Evolutionary conservation across 2,888 invertebrate species (phyloP), one percentile per base, ranked within the genome.

Genomic region (Laspeyria flexula): DNA sequence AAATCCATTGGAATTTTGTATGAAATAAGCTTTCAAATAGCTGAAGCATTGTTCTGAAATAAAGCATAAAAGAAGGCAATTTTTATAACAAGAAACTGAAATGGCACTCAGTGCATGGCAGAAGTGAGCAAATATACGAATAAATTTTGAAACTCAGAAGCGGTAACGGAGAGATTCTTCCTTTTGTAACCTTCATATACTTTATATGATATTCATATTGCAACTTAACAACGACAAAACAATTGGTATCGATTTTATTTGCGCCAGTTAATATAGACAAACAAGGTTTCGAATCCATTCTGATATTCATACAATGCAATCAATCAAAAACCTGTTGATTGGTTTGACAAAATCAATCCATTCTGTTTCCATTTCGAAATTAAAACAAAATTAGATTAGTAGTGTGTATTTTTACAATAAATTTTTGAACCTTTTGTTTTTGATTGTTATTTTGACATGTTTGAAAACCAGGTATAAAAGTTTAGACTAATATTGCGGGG

Each of bases 111-210:
- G 51, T 54, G 58, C 67, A 60, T 53, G 56, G 61, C 39, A 55
- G 43, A 59, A 60, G 54, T 65, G 62, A 61, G 66, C 62, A 70
- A 72, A 69, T 68, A 70, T 65, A 68, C 54, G 69, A 71, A 72
- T 76, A 72, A 59, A 75, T 76, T 73, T 63, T 58, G 63, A 66
- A 57, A 67, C 65, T 62, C 64, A 53, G 65, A 62, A 67, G 60
- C 46, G 55, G 56, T 60, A 60, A 62, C 49, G 25, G 43, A 27
- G 5, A 42, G 39, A 48, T 46, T 45, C 43, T 61, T 73, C 66
- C 59, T 43, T 29, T 65, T 66, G 30, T 43, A 30, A 10, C 69
- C 51, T 25, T 37, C 2, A 18, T 16, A 21, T 37, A 7, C 16
- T n/a, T n/a, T 4, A 33, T 23, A 23, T 33, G 3, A 10, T 11